Percentiles rank a stretch among this genome's conserved stretches.
Conservation (phyloP, 1,140 invertebrate genomes). For the Rhyzopertha dominica region DNA sequence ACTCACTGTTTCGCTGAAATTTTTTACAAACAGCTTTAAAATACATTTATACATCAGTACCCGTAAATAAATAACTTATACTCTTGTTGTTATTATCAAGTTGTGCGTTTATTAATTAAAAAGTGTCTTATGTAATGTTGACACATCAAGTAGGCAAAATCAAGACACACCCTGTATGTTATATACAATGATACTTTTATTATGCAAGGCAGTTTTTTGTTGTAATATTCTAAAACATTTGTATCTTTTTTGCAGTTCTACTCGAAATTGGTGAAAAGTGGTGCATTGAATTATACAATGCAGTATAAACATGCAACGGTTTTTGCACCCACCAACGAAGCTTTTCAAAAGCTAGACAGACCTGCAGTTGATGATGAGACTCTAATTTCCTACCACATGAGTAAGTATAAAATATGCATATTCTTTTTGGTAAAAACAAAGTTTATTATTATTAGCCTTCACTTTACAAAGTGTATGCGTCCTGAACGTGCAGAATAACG, state of each 20-base stretch:
- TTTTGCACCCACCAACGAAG: conserved; percentile 74
- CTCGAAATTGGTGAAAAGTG: conserved; percentile 60
- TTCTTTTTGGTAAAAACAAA: conserved; percentile 7
- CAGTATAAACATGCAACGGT: conserved; percentile 65
- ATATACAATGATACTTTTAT: neutral
- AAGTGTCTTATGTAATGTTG: no score
- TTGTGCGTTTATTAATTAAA: no score
- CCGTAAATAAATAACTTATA: no score
- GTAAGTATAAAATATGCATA: conserved; percentile 54
- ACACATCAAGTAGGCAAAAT: no score
- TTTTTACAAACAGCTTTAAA: no score
- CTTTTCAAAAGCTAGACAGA: conserved; percentile 62
- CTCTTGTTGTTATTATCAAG: no score
- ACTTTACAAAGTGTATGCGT: neutral
- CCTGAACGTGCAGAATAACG: neutral
- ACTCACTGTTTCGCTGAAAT: no score
- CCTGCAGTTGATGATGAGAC: conserved; percentile 48
- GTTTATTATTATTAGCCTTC: neutral
- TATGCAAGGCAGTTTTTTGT: no score
- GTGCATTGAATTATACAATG: conserved; percentile 62
- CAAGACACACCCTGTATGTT: no score
- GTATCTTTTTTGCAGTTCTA: conserved; percentile 63
- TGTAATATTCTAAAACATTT: neutral
- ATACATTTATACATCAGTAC: no score
- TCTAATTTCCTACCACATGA: conserved; percentile 73